Percentiles rank a stretch among this genome's conserved stretches.
Evolutionary conservation across 2,888 invertebrate genomes (phyloP).

Genomic region (Tetranychus piercei): DNA sequence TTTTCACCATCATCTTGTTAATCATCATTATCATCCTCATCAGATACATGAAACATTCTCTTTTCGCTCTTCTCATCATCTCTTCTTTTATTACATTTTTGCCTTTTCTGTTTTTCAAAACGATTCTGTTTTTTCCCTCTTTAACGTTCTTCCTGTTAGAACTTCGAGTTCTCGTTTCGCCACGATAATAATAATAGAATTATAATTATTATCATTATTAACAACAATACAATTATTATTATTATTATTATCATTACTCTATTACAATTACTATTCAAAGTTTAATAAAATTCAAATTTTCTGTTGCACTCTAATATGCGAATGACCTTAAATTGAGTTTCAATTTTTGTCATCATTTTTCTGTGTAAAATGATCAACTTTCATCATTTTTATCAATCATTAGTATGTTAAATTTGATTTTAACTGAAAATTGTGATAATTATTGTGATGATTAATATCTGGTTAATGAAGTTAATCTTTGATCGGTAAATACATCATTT

Average conservation of each 20-base stretch:
- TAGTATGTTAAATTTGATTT: too few relatives aligned
- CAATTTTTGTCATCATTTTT: background rate
- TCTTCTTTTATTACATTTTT: too few relatives aligned
- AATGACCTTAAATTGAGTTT: background rate
- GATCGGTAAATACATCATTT: too few relatives aligned
- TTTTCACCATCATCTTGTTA: background rate
- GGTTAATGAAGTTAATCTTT: too few relatives aligned
- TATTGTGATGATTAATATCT: too few relatives aligned
- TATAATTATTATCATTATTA: background rate
- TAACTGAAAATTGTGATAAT: too few relatives aligned
- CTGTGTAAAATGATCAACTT: background rate
- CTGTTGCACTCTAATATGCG: background rate
- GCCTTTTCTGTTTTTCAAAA: background rate
- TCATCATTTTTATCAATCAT: too few relatives aligned
- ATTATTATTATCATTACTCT: background rate
- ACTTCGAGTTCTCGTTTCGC: background rate
- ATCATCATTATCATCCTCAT: background rate
- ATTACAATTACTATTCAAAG: background rate
- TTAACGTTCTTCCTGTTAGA: background rate
- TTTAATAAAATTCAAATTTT: background rate
- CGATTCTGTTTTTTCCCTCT: background rate
- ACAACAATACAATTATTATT: background rate
- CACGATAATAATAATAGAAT: background rate
- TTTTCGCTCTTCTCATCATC: too few relatives aligned
- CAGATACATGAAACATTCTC: background rate